These are phyloP conservation scores for Onychostoma macrolepis DNA, from an alignment of 2,113 vertebrate species.

Conservation along the genomic window DNA sequence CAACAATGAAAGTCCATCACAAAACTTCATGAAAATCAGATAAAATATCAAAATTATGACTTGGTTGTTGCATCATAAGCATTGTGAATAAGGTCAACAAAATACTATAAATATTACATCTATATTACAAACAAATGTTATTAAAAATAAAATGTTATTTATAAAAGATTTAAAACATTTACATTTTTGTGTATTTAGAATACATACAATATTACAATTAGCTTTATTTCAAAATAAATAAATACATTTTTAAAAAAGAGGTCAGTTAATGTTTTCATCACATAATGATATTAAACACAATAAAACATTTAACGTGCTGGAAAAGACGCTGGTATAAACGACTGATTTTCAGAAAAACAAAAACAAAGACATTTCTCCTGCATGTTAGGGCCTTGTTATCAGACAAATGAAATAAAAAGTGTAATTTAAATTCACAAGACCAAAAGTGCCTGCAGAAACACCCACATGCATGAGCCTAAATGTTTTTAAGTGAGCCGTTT, in stretches of 20 bases:
- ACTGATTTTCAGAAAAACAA: not conserved
- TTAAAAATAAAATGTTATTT: not conserved
- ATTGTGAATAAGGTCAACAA: not conserved
- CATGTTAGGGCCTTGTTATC: not conserved
- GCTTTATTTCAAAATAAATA: not conserved
- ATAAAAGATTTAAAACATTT: not conserved
- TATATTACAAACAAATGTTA: too few species aligned
- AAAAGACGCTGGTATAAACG: not conserved
- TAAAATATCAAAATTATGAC: not conserved
- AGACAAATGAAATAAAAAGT: not conserved
- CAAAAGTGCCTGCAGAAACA: not conserved
- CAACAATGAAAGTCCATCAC: too few species aligned
- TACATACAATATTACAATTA: not conserved
- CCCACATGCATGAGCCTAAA: not conserved
- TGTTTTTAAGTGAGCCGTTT: not conserved
- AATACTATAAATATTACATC: not conserved
- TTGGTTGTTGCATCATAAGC: not conserved
- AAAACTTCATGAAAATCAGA: not conserved
- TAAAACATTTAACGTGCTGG: not conserved
- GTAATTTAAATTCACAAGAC: not conserved
- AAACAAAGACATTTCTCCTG: not conserved
- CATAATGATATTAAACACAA: not conserved
- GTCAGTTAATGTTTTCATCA: not conserved
- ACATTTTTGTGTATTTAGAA: not conserved
- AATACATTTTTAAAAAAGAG: not conserved